phyloP scores from a whole-genome alignment of 2,888 invertebrate genomes.

The Cephus pulcher region DNA sequence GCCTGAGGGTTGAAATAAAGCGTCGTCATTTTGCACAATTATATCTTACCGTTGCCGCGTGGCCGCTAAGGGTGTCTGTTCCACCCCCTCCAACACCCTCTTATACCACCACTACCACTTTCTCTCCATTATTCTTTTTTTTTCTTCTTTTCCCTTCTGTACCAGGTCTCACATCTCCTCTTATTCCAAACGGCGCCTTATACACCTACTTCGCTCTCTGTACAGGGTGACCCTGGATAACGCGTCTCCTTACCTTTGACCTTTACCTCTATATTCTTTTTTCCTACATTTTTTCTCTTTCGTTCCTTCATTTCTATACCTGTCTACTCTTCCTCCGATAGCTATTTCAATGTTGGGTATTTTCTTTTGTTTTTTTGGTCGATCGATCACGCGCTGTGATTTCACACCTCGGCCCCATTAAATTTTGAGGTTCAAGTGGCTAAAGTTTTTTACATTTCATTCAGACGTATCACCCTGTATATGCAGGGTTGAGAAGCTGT shows the following conservation, averaged over 20 bases:
- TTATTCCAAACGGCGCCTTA: neutral
- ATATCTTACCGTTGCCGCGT: slow-evolving; percentile 32
- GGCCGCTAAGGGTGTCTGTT: slow-evolving; percentile 23
- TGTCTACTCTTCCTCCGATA: neutral
- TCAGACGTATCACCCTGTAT: neutral
- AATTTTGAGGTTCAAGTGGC: neutral
- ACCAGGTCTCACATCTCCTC: neutral
- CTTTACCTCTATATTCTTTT: neutral
- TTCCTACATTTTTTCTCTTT: neutral
- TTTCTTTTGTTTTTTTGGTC: neutral
- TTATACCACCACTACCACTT: slow-evolving; percentile 14
- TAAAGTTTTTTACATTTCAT: neutral
- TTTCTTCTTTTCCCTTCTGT: neutral
- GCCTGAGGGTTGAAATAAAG: slow-evolving; percentile 39
- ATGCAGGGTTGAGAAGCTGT: neutral
- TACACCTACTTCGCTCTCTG: neutral
- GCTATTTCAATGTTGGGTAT: neutral
- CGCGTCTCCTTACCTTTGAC: neutral
- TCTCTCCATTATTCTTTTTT: slow-evolving; percentile 6
- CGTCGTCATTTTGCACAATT: slow-evolving; percentile 43
- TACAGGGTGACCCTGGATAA: neutral
- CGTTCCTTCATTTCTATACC: neutral
- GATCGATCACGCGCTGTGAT: neutral
- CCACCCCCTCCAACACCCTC: slow-evolving; percentile 1
- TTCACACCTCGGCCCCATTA: neutral